phyloP scores from a whole-genome alignment of 1,140 invertebrate species.

The Thalassaphorura encarpata region DNA sequence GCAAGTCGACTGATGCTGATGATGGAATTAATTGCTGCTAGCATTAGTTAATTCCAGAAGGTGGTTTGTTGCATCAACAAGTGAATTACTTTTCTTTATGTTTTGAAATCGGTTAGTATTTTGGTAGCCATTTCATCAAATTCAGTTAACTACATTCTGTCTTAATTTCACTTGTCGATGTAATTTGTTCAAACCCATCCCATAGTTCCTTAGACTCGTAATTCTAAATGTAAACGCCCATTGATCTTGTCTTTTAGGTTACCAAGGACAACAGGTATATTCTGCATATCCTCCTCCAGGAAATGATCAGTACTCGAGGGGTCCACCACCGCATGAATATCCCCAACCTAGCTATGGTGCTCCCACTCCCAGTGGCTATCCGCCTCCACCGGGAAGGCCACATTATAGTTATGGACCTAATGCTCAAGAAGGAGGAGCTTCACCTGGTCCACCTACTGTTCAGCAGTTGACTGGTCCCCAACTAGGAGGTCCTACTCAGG shows the following conservation, averaged over 20 bases:
- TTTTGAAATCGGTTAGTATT: background rate
- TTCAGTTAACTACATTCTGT: background rate
- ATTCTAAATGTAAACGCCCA: too few relatives aligned
- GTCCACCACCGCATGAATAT: constrained; percentile 14
- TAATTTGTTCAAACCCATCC: background rate
- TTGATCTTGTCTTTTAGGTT: too few relatives aligned
- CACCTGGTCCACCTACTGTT: constrained; percentile 36
- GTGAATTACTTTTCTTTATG: background rate
- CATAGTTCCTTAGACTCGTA: too few relatives aligned
- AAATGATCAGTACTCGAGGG: constrained; percentile 21
- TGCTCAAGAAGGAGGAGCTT: constrained; percentile 3
- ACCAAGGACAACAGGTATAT: constrained; percentile 43
- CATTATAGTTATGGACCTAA: constrained; percentile 16
- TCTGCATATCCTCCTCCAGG: constrained; percentile 39
- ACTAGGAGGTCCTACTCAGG: constrained; percentile 41
- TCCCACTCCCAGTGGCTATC: background rate
- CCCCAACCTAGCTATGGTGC: constrained; percentile 8
- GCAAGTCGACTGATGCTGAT: too few relatives aligned
- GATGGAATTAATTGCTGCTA: too few relatives aligned
- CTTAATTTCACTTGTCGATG: too few relatives aligned
- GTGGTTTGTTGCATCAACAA: background rate
- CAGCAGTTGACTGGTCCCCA: constrained; percentile 33
- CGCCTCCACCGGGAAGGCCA: constrained; percentile 15
- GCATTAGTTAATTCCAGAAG: too few relatives aligned
- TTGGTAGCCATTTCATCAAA: background rate